Evolutionary conservation across 2,797 vertebrate genomes (phyloP).

Genomic region (Atherinosoma microstoma): DNA sequence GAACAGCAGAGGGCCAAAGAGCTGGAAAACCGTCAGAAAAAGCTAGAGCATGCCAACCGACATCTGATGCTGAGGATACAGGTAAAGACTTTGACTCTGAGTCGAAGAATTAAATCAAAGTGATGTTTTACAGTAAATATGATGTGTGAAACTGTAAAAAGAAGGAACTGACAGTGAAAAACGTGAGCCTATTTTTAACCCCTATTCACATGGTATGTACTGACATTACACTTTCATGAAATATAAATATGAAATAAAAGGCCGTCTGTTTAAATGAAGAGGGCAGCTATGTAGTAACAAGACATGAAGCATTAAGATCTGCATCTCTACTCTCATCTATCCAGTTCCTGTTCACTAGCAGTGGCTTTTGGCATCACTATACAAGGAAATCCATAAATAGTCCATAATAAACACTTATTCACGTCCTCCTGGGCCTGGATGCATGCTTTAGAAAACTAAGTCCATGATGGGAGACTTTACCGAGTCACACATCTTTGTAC

Average conservation of each 20-base stretch:
- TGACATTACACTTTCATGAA: no score
- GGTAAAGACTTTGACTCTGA: conserved; percentile 72
- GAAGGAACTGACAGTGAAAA: background rate
- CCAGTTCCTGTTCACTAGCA: background rate
- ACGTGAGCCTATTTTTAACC: background rate
- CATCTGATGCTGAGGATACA: conserved; percentile 96
- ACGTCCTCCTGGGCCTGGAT: background rate
- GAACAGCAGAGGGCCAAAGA: conserved; percentile 96
- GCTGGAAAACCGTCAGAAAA: conserved; percentile 95
- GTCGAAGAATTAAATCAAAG: background rate
- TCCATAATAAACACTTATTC: background rate
- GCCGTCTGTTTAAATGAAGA: no score
- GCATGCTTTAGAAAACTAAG: background rate
- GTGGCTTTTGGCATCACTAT: background rate
- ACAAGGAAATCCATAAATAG: background rate
- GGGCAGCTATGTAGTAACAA: no score
- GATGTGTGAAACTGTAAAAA: background rate
- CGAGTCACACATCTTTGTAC: background rate
- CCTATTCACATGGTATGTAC: background rate
- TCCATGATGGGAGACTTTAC: background rate
- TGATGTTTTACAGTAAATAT: background rate
- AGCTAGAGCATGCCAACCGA: conserved; percentile 94
- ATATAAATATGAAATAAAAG: no score
- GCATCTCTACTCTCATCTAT: no score
- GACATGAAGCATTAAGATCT: no score